Evolutionary conservation across 1,140 invertebrate genomes (phyloP).

Genomic region (Pseudomyrmex gracilis): DNA sequence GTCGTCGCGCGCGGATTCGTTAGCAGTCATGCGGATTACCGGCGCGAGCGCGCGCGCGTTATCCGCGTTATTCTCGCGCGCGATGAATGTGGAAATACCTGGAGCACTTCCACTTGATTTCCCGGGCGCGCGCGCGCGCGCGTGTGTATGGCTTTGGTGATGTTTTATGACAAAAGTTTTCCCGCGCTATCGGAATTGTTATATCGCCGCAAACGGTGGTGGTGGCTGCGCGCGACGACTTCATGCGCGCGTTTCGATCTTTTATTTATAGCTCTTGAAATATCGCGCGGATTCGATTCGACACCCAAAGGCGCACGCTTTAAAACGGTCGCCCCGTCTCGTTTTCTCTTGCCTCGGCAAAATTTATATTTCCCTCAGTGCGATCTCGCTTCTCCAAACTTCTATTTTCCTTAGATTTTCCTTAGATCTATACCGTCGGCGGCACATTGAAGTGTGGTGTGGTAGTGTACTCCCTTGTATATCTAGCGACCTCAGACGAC

Average conservation of each 20-base stretch:
- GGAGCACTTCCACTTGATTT: constrained; percentile 65
- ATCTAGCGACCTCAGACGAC: not conserved
- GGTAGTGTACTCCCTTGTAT: not conserved
- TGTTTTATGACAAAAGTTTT: constrained; percentile 62
- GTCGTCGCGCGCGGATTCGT: constrained; percentile 16
- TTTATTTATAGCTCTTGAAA: not conserved
- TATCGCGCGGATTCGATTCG: not conserved
- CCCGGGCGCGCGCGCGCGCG: constrained; percentile 1
- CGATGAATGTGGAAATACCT: constrained; percentile 48
- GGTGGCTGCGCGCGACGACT: not conserved
- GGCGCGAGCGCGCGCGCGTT: constrained; percentile 22
- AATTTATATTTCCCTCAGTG: not conserved
- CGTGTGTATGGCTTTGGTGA: constrained; percentile 46
- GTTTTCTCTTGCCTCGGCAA: not conserved
- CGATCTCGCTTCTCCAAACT: not conserved
- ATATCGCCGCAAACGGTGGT: not conserved
- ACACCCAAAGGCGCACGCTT: not conserved
- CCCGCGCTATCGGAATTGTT: constrained; percentile 20
- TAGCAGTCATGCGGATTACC: constrained; percentile 42
- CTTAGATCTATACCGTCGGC: not conserved
- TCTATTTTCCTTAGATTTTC: not conserved
- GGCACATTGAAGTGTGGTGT: not conserved
- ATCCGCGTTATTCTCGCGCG: not conserved
- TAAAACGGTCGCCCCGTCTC: not conserved
- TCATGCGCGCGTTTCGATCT: not conserved